phyloP scores from a whole-genome alignment of 2,888 invertebrate genomes.

The Trichogramma evanescens region DNA sequence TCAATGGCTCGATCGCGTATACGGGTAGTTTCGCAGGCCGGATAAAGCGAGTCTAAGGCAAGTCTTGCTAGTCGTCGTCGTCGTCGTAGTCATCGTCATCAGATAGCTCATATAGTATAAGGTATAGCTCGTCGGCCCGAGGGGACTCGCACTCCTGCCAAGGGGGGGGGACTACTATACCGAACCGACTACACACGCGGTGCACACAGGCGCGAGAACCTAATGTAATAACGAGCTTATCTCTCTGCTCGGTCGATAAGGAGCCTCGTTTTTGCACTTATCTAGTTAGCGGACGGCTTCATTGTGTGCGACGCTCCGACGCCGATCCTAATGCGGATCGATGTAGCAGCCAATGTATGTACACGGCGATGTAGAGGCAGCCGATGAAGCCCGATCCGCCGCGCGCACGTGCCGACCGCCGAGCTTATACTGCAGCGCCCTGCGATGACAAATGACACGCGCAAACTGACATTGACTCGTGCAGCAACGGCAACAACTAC shows the following conservation, averaged over 20 bases:
- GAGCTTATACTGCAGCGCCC: constrained; percentile 13
- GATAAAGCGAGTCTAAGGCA: too few species aligned
- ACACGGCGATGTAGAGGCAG: constrained; percentile 19
- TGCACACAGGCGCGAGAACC: constrained; percentile 25
- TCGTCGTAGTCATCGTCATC: too few species aligned
- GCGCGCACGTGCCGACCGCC: constrained; percentile 25
- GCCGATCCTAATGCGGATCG: constrained; percentile 35
- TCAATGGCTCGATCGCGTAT: too few species aligned
- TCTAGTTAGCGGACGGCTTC: constrained; percentile 39
- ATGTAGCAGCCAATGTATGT: constrained; percentile 26
- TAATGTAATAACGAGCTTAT: constrained; percentile 41
- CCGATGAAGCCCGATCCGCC: not conserved
- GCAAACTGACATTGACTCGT: not conserved
- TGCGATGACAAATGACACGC: constrained; percentile 31
- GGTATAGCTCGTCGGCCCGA: too few species aligned
- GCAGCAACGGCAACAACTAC: constrained; percentile 14
- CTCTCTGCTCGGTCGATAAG: constrained; percentile 27
- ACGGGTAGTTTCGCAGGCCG: too few species aligned
- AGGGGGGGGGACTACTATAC: too few species aligned
- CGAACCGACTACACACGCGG: too few species aligned
- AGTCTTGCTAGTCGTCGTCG: too few species aligned
- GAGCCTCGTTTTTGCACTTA: constrained; percentile 24
- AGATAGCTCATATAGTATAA: too few species aligned
- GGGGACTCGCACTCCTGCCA: too few species aligned
- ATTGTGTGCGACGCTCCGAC: constrained; percentile 19